These are phyloP conservation scores for Procavia capensis DNA, from an alignment of 2,113 vertebrate species.

Conservation along the genomic window DNA sequence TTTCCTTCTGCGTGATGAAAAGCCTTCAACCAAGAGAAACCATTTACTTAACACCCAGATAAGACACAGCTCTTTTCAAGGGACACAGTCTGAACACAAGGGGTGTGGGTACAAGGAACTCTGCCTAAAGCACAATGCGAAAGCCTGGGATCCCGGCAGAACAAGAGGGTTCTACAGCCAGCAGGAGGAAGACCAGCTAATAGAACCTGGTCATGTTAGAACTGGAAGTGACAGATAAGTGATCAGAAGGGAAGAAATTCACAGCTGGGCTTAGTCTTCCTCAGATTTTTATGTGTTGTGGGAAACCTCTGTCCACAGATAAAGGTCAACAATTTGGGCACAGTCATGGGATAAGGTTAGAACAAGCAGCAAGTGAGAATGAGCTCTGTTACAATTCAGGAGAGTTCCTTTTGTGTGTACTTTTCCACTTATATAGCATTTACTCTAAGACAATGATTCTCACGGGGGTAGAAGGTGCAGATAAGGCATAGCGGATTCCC, in stretches of 20 bases:
- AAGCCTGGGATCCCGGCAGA: not conserved
- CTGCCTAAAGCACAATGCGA: not conserved
- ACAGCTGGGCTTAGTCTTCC: not conserved
- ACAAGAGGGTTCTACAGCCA: not conserved
- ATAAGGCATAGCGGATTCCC: conserved; percentile 4
- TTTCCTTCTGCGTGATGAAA: not conserved
- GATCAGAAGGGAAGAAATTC: not conserved
- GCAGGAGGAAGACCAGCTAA: not conserved
- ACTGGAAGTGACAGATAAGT: not conserved
- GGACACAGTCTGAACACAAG: not conserved
- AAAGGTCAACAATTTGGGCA: not conserved
- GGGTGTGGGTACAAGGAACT: not conserved
- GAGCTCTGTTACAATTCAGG: conserved; percentile 22
- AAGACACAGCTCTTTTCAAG: not conserved
- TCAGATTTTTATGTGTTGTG: not conserved
- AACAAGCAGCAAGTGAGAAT: conserved; percentile 12
- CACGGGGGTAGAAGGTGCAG: not conserved
- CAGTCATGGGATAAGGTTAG: not conserved
- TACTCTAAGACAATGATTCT: not conserved
- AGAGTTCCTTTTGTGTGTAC: not conserved
- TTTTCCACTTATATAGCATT: not conserved
- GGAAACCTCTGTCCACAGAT: not conserved
- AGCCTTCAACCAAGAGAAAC: not conserved
- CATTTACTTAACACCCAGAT: not conserved
- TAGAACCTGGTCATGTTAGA: not conserved